Evolutionary conservation across 2,888 invertebrate species (phyloP).

Genomic region (Schizaphis graminum): DNA sequence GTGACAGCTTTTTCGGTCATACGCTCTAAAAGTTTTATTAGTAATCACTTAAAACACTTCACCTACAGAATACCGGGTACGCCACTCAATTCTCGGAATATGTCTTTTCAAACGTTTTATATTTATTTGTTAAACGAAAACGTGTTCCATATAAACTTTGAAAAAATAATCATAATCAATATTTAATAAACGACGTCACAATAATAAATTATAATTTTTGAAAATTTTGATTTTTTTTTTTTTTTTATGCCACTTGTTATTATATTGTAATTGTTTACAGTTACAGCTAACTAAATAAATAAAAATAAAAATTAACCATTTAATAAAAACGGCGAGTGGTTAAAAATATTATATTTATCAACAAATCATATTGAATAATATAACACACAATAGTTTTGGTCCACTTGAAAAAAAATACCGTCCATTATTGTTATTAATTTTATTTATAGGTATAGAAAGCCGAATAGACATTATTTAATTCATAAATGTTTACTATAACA

Average conservation of each 20-base stretch:
- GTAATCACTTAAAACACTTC: slow-evolving; percentile 10
- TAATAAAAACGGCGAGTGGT: neutral
- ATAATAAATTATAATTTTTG: neutral
- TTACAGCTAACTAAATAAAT: neutral
- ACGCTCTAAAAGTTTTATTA: neutral
- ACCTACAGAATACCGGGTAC: neutral
- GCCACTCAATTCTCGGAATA: neutral
- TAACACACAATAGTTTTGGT: neutral
- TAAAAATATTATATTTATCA: neutral
- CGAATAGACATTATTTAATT: neutral
- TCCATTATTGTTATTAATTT: neutral
- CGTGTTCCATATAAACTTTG: neutral
- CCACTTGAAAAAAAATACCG: neutral
- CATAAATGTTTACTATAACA: neutral
- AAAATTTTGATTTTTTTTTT: neutral
- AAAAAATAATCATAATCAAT: neutral
- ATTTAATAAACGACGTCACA: neutral
- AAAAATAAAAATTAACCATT: neutral
- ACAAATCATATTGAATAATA: neutral
- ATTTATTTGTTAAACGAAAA: neutral
- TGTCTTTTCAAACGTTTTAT: neutral
- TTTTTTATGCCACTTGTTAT: neutral
- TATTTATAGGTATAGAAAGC: neutral
- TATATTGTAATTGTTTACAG: neutral
- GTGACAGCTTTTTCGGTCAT: neutral